phyloP scores from a whole-genome alignment of 2,797 vertebrate genomes.

The Schizothorax lantsangensis region DNA sequence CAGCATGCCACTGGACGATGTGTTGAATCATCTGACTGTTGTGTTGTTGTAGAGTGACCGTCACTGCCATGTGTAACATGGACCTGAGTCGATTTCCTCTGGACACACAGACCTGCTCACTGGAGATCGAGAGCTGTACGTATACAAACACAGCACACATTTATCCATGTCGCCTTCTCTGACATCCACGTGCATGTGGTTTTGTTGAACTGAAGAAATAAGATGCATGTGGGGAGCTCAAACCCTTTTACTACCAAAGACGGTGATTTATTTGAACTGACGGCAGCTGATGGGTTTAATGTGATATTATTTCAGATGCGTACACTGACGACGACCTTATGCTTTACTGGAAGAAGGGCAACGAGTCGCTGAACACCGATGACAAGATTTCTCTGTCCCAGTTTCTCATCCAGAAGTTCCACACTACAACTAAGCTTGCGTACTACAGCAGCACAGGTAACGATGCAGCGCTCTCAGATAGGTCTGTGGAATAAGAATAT shows the following conservation, averaged over 20 bases:
- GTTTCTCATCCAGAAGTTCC: conserved; percentile 98
- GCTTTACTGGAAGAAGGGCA: conserved; percentile 98
- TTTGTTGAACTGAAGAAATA: neutral
- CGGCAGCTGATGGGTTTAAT: neutral
- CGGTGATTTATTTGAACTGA: neutral
- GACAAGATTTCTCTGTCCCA: conserved; percentile 96
- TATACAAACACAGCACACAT: conserved; percentile 53
- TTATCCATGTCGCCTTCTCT: conserved; percentile 13
- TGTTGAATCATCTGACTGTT: neutral
- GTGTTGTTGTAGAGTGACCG: conserved; percentile 85
- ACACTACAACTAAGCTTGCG: conserved; percentile 94
- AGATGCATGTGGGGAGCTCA: neutral
- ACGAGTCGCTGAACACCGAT: conserved; percentile 94
- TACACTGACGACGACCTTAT: conserved; percentile 98
- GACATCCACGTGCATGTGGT: neutral
- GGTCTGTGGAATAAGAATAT: too few species aligned
- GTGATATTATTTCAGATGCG: conserved; percentile 80
- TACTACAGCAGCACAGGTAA: conserved; percentile 98
- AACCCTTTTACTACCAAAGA: neutral
- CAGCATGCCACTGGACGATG: neutral
- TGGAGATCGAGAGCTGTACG: conserved; percentile 99
- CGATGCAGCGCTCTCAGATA: neutral
- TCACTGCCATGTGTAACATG: conserved; percentile 99
- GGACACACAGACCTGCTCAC: conserved; percentile 95
- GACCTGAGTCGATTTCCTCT: conserved; percentile 96